Percentiles rank a stretch among this genome's conserved stretches.
These are phyloP conservation scores for Galerucella pusilla DNA, from an alignment of 2,888 invertebrate genomes.

Conservation along the genomic window DNA sequence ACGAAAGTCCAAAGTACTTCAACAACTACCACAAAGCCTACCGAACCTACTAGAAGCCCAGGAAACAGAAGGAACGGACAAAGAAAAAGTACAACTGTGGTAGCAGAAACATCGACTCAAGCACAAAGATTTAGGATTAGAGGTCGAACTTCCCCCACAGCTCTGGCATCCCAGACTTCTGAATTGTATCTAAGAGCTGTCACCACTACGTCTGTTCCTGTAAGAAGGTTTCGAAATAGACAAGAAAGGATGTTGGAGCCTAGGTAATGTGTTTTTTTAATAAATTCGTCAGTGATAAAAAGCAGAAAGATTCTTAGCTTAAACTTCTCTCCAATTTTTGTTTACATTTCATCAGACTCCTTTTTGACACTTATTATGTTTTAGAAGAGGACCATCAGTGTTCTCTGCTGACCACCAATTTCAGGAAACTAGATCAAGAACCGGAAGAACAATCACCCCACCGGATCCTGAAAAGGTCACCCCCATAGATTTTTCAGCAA, in stretches of 20 bases:
- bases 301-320: too few relatives aligned
- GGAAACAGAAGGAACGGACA: slow-evolving; percentile 36
- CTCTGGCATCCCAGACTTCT: slow-evolving; percentile 14
- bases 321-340: too few relatives aligned
- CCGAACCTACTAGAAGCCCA: slow-evolving; percentile 15
- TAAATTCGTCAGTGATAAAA: not conserved
- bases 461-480: slow-evolving; percentile 43
- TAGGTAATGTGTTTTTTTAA: slow-evolving; percentile 18
- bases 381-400: slow-evolving; percentile 42
- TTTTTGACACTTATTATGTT: not conserved
- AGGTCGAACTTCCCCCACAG: slow-evolving; percentile 38
- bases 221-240: slow-evolving; percentile 19
- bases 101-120: slow-evolving; percentile 35
- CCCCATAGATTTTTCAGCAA: slow-evolving; percentile 36
- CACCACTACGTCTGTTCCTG: slow-evolving; percentile 20
- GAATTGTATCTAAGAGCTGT: slow-evolving; percentile 22
- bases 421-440: slow-evolving; percentile 36
- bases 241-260: slow-evolving; percentile 22
- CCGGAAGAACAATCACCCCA: slow-evolving; percentile 33
- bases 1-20: slow-evolving; percentile 19
- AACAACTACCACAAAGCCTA: slow-evolving; percentile 17
- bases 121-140: slow-evolving; percentile 45
- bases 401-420: slow-evolving; percentile 37
- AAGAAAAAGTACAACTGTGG: slow-evolving; percentile 21
- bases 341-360: too few relatives aligned